Evolutionary conservation across 2,113 vertebrate species (phyloP).

Genomic region (Copsychus sechellarum): DNA sequence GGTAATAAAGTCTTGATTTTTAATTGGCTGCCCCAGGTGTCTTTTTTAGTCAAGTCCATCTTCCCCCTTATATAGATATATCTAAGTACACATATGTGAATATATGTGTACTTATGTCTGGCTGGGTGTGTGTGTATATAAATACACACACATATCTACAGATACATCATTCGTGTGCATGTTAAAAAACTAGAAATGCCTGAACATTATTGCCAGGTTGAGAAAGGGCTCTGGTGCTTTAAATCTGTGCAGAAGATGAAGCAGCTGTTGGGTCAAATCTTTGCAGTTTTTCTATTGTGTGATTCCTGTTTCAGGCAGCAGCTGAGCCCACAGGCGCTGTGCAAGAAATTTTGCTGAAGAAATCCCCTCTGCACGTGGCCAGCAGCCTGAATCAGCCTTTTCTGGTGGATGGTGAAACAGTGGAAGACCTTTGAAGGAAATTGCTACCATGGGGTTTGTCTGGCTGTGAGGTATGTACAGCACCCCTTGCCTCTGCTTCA

Average conservation of each 20-base stretch:
- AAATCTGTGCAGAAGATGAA: not conserved
- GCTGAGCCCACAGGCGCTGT: not conserved
- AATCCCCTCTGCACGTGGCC: not conserved
- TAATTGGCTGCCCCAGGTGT: not conserved
- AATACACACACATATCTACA: not conserved
- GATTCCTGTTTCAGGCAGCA: not conserved
- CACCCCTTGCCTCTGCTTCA: not conserved
- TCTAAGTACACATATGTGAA: not conserved
- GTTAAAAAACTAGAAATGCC: not conserved
- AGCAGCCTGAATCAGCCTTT: not conserved
- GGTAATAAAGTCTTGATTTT: not conserved
- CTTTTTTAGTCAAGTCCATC: not conserved
- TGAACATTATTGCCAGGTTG: not conserved
- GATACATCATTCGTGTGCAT: not conserved
- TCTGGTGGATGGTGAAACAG: not conserved
- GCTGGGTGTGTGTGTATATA: fast-evolving
- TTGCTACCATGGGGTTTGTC: not conserved
- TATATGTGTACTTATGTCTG: not conserved
- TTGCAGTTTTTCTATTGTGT: not conserved
- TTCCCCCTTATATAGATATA: not conserved
- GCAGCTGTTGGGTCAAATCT: not conserved
- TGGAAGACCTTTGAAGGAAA: not conserved
- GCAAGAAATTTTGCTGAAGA: not conserved
- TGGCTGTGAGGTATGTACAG: not conserved
- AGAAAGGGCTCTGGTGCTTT: not conserved